phyloP scores from a whole-genome alignment of 2,888 invertebrate species.

The Calliopum simillimum region DNA sequence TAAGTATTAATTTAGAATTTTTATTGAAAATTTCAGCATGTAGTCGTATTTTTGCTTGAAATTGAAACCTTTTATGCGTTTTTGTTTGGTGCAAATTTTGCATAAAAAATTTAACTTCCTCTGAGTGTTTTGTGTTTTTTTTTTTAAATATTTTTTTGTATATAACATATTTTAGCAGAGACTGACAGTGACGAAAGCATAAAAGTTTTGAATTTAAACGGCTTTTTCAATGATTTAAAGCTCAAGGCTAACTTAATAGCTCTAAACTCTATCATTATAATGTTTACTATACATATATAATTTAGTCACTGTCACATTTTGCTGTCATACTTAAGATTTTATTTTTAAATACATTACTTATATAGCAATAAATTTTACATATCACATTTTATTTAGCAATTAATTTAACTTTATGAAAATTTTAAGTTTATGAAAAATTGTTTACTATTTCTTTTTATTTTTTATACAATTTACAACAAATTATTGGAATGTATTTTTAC shows the following conservation, averaged over 20 bases:
- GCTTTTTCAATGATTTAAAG: background rate
- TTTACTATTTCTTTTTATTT: no score
- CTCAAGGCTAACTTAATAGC: conserved; percentile 12
- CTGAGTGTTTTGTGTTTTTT: background rate
- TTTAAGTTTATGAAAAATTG: no score
- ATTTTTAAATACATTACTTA: background rate
- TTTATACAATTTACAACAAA: no score
- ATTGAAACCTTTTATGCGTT: no score
- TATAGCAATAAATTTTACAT: conserved; percentile 24
- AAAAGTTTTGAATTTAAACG: background rate
- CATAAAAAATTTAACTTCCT: background rate
- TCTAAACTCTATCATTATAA: background rate
- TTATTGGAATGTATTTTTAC: no score
- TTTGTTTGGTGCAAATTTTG: no score
- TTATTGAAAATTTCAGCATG: conserved; percentile 29
- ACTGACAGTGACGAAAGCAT: no score
- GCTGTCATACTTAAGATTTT: no score
- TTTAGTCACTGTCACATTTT: background rate
- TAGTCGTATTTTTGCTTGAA: conserved; percentile 10
- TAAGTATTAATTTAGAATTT: conserved; percentile 3
- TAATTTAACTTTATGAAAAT: background rate
- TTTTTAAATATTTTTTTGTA: background rate
- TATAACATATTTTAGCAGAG: no score
- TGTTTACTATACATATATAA: background rate
- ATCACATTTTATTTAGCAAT: conserved; percentile 29